Evolutionary conservation across 2,888 invertebrate genomes (phyloP), one percentile per base, ranked within the genome.

Genomic region (Mimas tiliae): DNA sequence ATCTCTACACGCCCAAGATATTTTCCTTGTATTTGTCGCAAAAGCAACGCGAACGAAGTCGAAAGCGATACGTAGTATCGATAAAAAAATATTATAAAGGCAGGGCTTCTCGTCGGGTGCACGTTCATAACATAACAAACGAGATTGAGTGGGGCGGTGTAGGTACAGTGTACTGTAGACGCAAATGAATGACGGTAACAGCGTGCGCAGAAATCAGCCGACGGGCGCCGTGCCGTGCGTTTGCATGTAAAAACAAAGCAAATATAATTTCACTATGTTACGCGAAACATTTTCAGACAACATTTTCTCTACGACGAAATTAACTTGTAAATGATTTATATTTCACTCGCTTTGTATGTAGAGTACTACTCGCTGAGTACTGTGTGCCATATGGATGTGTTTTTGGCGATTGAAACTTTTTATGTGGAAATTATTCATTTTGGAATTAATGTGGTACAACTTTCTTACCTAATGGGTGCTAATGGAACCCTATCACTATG

Each of bases 101-200:
- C 82, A 82, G 81, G 78, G 73, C 67, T 77, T 77, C 74, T 75
- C 74, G 83, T 79, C 78, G 79, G 85, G 74, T 87, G 88, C 88
- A 85, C 86, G 90, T 88, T 88, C 87, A 88, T 91, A 90, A 92
- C 87, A 88, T 91, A 90, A 92, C 91, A 88, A 90, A 91, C 88
- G 88, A 90, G 89, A 91, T 90, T 90, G 91, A 91, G 90, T 87
- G 85, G 88, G 88, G 88, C 85, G 86, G 84, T 82, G 90, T 86
- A n/a, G 85, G 88, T 87, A 88, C 85, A 85, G 84, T 82, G 88
- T 81, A 76, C 82, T 73, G 74, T 81, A 85, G 85, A 86, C 86
- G 83, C 86, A 89, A 92, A 91, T 91, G 91, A 92, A 90, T 89
- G 91, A 89, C 91, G 84, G 86, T 81, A 84, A 87, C 86, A 84